Evolutionary conservation across 2,888 invertebrate species (phyloP), one percentile per base, ranked within the genome.

Genomic region (Aromia moschata): DNA sequence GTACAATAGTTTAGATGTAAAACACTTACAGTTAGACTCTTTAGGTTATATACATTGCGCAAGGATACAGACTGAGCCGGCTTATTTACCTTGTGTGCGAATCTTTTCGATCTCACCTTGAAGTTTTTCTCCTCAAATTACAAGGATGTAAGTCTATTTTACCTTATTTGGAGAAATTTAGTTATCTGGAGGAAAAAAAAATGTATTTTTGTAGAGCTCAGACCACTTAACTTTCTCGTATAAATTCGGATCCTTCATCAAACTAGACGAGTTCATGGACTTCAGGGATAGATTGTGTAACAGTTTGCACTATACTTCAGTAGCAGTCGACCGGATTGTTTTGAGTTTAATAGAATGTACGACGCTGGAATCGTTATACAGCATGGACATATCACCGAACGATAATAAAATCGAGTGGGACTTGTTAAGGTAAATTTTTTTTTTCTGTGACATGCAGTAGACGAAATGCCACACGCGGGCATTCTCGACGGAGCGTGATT

Each of bases 221-320:
- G 97, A 97, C 79, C 93, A 95, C 78, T 85, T 97, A 52, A 93
- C 95, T 17, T 89, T 93, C 74, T 93, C 94, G 5, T 97, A 96
- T 83, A 96, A 96, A 77, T 96, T 90, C 81, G 96, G 97, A 9
- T 95, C 96, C 40, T 96, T 96, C 83, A 88, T 90, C 68, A 96
- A 96, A 85, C 86, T 97, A 67, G 88, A 91, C 69, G 96, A 97
- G 80, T 92, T 98, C 77, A 88, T 93, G 73, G 88, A 90, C 74
- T 93, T 96, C 79, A 86, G 91, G 70, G 89, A 90, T 70, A 86
- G 92, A 45, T 82, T 97, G 60, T 89, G 90, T 70, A 89, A 90
- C 70, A 96, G 96, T 65, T 83, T 92, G 56, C 92, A 96, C 81
- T 90, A 88, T 77, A 88, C 85, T 60, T 84, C 82, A 65, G 85